A percentile compares a stretch with the other conserved stretches of the same genome.
Conservation (phyloP, 2,888 invertebrate species). For the Molorchus minor region DNA sequence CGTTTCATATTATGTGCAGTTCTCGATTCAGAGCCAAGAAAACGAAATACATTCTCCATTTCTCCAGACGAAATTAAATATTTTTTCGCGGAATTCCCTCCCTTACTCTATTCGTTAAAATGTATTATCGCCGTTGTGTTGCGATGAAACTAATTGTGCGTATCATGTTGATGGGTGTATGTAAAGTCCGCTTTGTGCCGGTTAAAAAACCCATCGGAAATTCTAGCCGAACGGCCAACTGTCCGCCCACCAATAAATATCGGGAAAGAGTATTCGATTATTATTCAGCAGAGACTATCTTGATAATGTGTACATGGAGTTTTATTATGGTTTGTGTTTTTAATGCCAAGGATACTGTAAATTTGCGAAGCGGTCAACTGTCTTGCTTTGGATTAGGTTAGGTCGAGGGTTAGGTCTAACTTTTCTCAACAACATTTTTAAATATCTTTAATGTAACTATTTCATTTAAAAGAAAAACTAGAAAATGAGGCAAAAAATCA, state of each 20-base stretch:
- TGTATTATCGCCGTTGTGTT: background rate
- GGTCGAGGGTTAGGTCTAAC: too few species aligned
- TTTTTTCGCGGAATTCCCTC: background rate
- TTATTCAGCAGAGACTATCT: constrained; percentile 6
- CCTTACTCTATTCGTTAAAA: background rate
- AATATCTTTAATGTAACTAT: too few species aligned
- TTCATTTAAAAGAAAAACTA: too few species aligned
- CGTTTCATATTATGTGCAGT: background rate
- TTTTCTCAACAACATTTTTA: too few species aligned
- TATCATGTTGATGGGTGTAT: constrained; percentile 18
- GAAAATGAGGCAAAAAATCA: too few species aligned
- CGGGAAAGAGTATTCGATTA: constrained; percentile 16
- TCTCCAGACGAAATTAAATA: too few species aligned
- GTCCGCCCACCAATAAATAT: constrained; percentile 20
- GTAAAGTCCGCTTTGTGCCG: constrained; percentile 3
- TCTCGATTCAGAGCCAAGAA: background rate
- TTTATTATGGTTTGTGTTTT: too few species aligned
- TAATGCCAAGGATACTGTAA: too few species aligned
- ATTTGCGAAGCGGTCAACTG: too few species aligned
- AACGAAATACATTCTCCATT: background rate
- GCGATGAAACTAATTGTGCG: constrained; percentile 12
- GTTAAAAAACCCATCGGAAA: constrained; percentile 12
- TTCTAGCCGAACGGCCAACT: constrained; percentile 7
- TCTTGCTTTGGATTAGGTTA: too few species aligned
- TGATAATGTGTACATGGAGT: background rate